Evolutionary conservation across 2,797 vertebrate species (phyloP), one percentile per base, ranked within the genome.

Genomic region (Esox masquinongy): DNA sequence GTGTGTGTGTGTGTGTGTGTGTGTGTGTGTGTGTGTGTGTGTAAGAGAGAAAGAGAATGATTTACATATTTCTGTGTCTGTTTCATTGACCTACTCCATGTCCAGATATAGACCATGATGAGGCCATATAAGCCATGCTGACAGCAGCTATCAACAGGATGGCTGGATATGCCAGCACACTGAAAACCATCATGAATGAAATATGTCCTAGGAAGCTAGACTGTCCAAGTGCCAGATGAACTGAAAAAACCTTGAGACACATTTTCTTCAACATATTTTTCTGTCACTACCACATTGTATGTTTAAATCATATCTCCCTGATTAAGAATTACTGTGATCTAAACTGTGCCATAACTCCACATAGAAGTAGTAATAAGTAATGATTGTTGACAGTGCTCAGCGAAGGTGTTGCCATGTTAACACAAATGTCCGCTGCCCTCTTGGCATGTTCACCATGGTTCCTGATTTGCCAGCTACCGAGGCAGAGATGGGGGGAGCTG

Each of bases 1-100:
- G 22, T 26, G 24, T 31, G 61, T 29, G 61, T 64, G 61, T 66
- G 66, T 31, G 72, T 22, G 53, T 36, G 61, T 66, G 66, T 31
- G 72, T 22, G 53, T 36, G n/a, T n/a, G 22, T 26, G 24, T 31
- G 61, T 29, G 61, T 64, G 61, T 66, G 66, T 31, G 72, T 22
- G 53, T 36, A 34, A 59, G 16, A 56, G 31, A 36, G 63, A n/a
- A 17, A 22, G 39, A 50, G 47, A 34, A 29, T 11, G 5, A 26
- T 5, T 26, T 26, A 64, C 51, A 16, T 56, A 6, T 29, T 1
- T 9, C 24, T 26, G 22, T 4, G 24, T 64, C 12, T 64, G 12
- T 64, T 64, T 16, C 3, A 17, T n/a, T 64, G 61, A 15, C 22
- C 5, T 9, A 1, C 24, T 43, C 34, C 68, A 43, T 14, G 1